phyloP scores from a whole-genome alignment of 1,140 invertebrate genomes.

The Panagrolaimus sp. region DNA sequence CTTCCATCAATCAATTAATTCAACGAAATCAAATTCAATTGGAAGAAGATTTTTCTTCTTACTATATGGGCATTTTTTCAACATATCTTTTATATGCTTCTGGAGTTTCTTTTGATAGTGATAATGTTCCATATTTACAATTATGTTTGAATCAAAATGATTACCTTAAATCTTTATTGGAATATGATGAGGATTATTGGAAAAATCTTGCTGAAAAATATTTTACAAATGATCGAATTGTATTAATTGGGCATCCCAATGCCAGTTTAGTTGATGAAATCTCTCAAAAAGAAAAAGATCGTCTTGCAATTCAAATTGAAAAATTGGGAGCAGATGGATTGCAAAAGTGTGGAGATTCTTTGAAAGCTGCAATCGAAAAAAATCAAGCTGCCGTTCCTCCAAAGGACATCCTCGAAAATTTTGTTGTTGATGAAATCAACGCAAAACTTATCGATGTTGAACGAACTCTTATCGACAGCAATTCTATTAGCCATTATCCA shows the following conservation, averaged over 20 bases:
- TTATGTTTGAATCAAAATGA: constrained; percentile 70
- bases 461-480: too few relatives aligned
- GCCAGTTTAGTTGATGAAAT: constrained; percentile 61
- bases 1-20: constrained; percentile 70
- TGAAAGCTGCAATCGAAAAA: constrained; percentile 69
- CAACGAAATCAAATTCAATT: constrained; percentile 61
- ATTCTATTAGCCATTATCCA: neutral
- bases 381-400: constrained; percentile 66
- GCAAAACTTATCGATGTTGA: neutral
- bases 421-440: neutral
- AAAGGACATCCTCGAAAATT: neutral
- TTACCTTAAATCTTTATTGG: constrained; percentile 66
- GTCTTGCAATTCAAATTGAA: constrained; percentile 68
- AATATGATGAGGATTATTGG: constrained; percentile 71
- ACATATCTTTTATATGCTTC: constrained; percentile 74
- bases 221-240: constrained; percentile 65
- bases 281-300: constrained; percentile 60
- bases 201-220: constrained; percentile 69
- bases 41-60: constrained; percentile 73
- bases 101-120: constrained; percentile 57
- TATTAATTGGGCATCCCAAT: constrained; percentile 62
- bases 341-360: constrained; percentile 65
- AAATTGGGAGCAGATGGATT: constrained; percentile 70
- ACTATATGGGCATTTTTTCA: constrained; percentile 72
- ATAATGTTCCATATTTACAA: constrained; percentile 72